Percentiles rank a stretch among this genome's conserved stretches.
Evolutionary conservation across 23 tunicate species (phyloP).

Genomic region (Ascidia mentula): DNA sequence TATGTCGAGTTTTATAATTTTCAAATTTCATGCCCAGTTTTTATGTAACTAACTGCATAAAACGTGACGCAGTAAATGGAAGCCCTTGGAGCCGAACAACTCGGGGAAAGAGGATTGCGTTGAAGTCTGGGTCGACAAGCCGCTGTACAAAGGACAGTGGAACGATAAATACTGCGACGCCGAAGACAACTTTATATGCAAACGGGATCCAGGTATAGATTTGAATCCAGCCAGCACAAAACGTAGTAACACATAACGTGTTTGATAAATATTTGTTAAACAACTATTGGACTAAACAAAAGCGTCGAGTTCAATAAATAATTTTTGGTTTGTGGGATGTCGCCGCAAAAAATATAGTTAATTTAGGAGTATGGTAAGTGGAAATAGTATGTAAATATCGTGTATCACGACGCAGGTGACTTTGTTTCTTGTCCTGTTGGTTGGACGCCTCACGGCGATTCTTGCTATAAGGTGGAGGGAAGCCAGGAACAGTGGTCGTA

Average conservation of each 20-base stretch:
- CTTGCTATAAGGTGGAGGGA: slow-evolving; percentile 58
- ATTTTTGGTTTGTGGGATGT: too few relatives aligned
- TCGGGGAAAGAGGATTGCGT: slow-evolving; percentile 87
- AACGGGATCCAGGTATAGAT: slow-evolving; percentile 38
- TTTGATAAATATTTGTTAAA: not conserved
- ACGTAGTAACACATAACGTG: too few relatives aligned
- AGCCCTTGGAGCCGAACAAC: slow-evolving; percentile 77
- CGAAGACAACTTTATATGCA: slow-evolving; percentile 69
- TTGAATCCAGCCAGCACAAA: too few relatives aligned
- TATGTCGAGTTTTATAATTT: too few relatives aligned
- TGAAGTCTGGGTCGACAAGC: slow-evolving; percentile 71
- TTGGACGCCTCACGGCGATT: slow-evolving; percentile 47
- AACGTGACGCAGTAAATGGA: slow-evolving; percentile 90
- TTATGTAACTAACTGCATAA: too few relatives aligned
- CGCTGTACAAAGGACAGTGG: slow-evolving; percentile 83
- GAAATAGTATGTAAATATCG: not conserved
- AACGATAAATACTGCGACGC: slow-evolving; percentile 83
- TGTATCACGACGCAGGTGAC: not conserved
- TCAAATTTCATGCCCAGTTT: too few relatives aligned
- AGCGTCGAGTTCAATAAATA: too few relatives aligned
- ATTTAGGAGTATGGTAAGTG: not conserved
- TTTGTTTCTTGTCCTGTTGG: slow-evolving; percentile 44
- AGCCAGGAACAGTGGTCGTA: slow-evolving; percentile 53
- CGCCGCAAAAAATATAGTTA: not conserved
- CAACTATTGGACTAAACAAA: not conserved